phyloP scores from a whole-genome alignment of 2,113 vertebrate species.

The Alethe diademata region DNA sequence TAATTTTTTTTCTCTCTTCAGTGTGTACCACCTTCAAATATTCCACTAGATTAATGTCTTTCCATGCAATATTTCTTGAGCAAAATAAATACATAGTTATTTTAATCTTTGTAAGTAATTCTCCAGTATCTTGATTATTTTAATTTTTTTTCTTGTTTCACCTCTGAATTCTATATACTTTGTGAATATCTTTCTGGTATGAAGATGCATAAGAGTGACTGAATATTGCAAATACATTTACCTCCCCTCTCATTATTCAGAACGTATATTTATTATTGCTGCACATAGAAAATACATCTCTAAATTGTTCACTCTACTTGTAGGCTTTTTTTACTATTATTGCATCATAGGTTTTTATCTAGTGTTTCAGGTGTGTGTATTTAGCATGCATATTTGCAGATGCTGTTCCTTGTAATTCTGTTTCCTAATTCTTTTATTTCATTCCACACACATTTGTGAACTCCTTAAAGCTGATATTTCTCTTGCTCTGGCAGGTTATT shows the following conservation, averaged over 20 bases:
- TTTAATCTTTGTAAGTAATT: background rate
- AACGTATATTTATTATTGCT: background rate
- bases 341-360: background rate
- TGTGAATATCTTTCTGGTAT: background rate
- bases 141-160: background rate
- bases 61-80: background rate
- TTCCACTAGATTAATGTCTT: background rate
- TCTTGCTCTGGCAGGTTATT: background rate
- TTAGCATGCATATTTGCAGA: background rate
- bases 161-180: background rate
- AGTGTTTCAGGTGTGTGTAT: background rate
- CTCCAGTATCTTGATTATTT: background rate
- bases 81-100: background rate
- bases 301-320: background rate
- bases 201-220: background rate
- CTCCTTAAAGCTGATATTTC: background rate
- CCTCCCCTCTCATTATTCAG: background rate
- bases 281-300: background rate
- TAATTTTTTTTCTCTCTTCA: background rate
- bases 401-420: background rate
- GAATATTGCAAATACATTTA: constrained; percentile 17
- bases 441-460: background rate
- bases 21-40: background rate
- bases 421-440: background rate
- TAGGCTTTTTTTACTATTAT: background rate